These are phyloP conservation scores for Anomalospiza imberbis DNA, from an alignment of 2,797 vertebrate genomes.

Conservation along the genomic window DNA sequence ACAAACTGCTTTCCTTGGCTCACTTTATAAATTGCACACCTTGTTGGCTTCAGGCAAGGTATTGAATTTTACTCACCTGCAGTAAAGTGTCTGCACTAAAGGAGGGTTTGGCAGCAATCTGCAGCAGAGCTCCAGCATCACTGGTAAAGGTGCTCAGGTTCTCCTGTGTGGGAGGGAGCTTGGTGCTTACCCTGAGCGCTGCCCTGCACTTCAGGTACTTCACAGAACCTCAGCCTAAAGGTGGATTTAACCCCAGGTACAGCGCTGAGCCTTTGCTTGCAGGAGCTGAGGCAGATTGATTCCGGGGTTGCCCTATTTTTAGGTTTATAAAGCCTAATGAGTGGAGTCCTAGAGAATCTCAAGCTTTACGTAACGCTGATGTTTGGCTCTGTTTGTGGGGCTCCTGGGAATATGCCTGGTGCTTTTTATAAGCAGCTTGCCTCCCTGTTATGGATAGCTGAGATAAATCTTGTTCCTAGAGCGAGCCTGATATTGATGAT, in stretches of 20 bases:
- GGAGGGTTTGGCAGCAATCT: not conserved
- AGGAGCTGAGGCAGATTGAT: not conserved
- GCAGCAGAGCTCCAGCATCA: not conserved
- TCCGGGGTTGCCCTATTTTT: not conserved
- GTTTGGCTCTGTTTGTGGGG: not conserved
- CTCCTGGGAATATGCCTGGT: not conserved
- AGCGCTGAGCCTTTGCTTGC: not conserved
- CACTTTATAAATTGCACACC: not conserved
- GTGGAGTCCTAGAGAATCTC: not conserved
- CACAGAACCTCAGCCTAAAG: accelerated
- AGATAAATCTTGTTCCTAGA: conserved; percentile 23
- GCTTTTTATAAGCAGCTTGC: not conserved
- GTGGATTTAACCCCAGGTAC: not conserved
- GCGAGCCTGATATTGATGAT: not conserved
- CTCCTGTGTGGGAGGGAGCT: not conserved
- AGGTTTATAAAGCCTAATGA: not conserved
- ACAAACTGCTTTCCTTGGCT: not conserved
- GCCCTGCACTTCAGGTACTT: accelerated
- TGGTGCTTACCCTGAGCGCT: not conserved
- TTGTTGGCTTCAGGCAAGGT: not conserved
- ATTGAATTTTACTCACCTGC: not conserved
- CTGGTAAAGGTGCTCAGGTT: accelerated
- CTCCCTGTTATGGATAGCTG: not conserved
- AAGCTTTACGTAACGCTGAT: not conserved
- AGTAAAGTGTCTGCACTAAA: not conserved